These are phyloP conservation scores for Drosophila colorata DNA, from an alignment of 2,888 invertebrate species.

Conservation along the genomic window DNA sequence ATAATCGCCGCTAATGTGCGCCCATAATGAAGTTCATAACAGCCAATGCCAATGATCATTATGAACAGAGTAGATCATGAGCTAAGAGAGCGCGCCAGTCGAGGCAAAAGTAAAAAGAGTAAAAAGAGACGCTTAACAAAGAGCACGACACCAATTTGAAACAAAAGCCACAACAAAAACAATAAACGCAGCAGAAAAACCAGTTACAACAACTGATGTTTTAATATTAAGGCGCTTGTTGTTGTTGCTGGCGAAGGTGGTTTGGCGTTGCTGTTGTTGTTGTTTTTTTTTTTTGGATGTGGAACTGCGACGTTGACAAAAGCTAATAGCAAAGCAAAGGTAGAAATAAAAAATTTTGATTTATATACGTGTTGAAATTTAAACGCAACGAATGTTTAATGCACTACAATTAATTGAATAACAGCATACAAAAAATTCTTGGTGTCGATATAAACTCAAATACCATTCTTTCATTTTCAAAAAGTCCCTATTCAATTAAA, in stretches of 20 bases:
- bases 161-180: constrained; percentile 30
- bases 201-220: constrained; percentile 69
- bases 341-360: constrained; percentile 30
- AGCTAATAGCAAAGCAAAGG: constrained; percentile 46
- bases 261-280: constrained; percentile 25
- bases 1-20: constrained; percentile 68
- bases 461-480: too few relatives aligned
- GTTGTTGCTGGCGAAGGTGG: constrained; percentile 36
- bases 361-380: constrained; percentile 14
- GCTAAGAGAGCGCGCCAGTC: constrained; percentile 31
- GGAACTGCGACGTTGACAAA: constrained; percentile 73
- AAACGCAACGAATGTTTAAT: constrained; percentile 12
- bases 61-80: constrained; percentile 27
- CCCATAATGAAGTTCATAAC: constrained; percentile 53
- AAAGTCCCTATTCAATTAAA: not conserved
- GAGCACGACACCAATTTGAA: constrained; percentile 21
- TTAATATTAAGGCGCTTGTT: constrained; percentile 48
- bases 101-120: too few relatives aligned
- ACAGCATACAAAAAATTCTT: too few relatives aligned
- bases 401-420: constrained; percentile 6
- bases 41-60: constrained; percentile 29
- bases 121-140: constrained; percentile 20
- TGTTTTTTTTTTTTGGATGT: constrained; percentile 36
- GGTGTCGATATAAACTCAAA: too few relatives aligned
- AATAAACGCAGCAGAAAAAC: constrained; percentile 60